Evolutionary conservation across 2,888 invertebrate species (phyloP), one percentile per base, ranked within the genome.

Genomic region (Volucella inflata): DNA sequence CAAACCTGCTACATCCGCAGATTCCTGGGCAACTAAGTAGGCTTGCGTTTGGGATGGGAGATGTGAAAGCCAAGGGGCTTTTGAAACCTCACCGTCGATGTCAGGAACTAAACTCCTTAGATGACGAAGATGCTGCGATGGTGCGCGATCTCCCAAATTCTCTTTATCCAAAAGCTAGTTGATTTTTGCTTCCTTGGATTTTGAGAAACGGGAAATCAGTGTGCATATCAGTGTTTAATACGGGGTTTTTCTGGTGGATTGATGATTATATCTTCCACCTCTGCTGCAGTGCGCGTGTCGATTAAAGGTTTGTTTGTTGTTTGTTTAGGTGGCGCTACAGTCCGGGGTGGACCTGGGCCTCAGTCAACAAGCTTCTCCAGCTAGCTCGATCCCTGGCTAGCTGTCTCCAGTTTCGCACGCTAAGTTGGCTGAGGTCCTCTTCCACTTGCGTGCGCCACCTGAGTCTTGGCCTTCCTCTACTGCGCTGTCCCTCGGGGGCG

Each of bases 211-310:
- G 17, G 38, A 48, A 14, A 77, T n/a, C 8, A 76, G 46, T 2
- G 62, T 48, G 17, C 30, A 67, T 44, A 57, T 76, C 12, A 70
- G 59, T 42, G 55, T 59, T 72, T 42, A 8, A n/a, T 72, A 59
- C 16, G 59, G 40, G 40, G 38, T 40, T 40, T 16, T n/a, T 38
- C 12, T 14, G 16, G 59, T 14, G 59, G 55, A 38, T 57, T 57
- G 57, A 57, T 38, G 12, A 57, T 57, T 36, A 55, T 14, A 55
- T 55, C 55, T 21, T 55, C 55, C 21, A 38, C 59, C n/a, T 59
- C 59, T n/a, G 40, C 36, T 38, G 59, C 59, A 36, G 59, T 9
- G 21, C 59, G 59, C 14, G 59, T 59, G 42, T 59, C 59, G 8
- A 40, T 59, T n/a, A 59, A 16, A 2, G 59, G 59, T 14, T 9